Conservation (phyloP, 1,140 invertebrate genomes). For the Sitobion miscanthi region DNA sequence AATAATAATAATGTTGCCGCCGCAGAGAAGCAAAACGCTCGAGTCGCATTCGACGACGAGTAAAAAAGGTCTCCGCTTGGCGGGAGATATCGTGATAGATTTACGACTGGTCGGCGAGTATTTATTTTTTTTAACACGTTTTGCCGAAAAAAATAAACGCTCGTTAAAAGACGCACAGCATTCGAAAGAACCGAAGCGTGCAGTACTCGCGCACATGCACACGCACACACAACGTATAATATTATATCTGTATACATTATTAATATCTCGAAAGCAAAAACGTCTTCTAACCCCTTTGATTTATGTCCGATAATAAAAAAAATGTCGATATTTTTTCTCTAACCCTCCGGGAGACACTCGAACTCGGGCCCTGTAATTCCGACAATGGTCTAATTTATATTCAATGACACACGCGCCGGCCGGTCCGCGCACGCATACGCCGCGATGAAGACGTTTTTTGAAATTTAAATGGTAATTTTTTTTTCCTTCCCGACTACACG, state of each 20-base stretch:
- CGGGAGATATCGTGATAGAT: constrained; percentile 40
- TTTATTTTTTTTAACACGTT: constrained; percentile 37
- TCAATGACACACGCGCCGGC: constrained; percentile 40
- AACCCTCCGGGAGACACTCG: constrained; percentile 41
- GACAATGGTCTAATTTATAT: constrained; percentile 54
- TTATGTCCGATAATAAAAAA: constrained; percentile 49
- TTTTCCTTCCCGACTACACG: neutral
- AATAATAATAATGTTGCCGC: neutral
- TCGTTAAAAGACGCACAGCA: constrained; percentile 23
- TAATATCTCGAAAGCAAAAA: constrained; percentile 50
- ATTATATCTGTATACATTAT: neutral
- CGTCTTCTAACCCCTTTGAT: constrained; percentile 53
- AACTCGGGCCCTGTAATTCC: constrained; percentile 50
- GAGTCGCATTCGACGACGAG: neutral
- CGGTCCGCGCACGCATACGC: neutral
- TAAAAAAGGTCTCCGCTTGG: constrained; percentile 40
- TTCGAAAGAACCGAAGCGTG: constrained; percentile 26
- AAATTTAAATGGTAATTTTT: constrained; percentile 54
- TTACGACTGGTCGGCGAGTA: constrained; percentile 39
- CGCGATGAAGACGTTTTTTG: constrained; percentile 47
- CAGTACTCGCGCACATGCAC: neutral
- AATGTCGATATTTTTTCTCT: constrained; percentile 43
- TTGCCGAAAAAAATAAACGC: constrained; percentile 35
- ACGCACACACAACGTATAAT: neutral
- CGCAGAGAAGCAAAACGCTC: neutral